Base-by-base conservation (phyloP, 2,113 vertebrate species). In the Axis porcinus region DNA sequence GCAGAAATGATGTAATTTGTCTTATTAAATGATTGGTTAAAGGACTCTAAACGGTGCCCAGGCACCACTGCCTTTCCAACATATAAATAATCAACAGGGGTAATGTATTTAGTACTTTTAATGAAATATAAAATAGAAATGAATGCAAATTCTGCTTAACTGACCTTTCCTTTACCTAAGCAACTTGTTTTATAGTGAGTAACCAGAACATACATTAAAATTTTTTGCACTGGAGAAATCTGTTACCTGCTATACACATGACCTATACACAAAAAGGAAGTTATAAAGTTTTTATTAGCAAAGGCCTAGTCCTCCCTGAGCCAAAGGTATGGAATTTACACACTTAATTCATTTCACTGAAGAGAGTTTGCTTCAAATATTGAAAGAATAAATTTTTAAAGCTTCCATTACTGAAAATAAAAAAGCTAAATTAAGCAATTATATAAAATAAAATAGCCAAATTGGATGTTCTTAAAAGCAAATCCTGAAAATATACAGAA, bases 221-320 rank as follows among this genome's bases (percentile, higher is more conserved):
- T 79, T 10, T 60, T 81, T 78, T 95, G 25, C 64, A 95, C 50
- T 64, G 76, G 57, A 92, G 92, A 36, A 96, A 89, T 81, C 7
- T 95, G 91, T 94, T 92, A 86, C 40, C 47, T 90, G 28, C 7
- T 64, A 10, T 88, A 90, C 21, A 40, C 36, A 33, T 84, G 47
- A 97, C 40, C 11, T 62, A 91, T 21, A 94, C 36, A 47, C n/a
- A 96, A 52, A 91, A 96, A 84, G 33, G n/a, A 87, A 93, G n/a
- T 45, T 91, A 95, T 19, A 96, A 88, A 86, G 43, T 17, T 88
- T 93, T 95, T 95, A 74, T 83, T 19, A 93, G 8, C 7, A 6
- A 45, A 9, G 40, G 67, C 92, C n/a, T 94, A 67, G 33, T 89
- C 28, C 40, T 82, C 40, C 33, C 67, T 67, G 12, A 64, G 62